Evolutionary conservation across 2,113 vertebrate genomes (phyloP).

Genomic region (Nettapus auritus): DNA sequence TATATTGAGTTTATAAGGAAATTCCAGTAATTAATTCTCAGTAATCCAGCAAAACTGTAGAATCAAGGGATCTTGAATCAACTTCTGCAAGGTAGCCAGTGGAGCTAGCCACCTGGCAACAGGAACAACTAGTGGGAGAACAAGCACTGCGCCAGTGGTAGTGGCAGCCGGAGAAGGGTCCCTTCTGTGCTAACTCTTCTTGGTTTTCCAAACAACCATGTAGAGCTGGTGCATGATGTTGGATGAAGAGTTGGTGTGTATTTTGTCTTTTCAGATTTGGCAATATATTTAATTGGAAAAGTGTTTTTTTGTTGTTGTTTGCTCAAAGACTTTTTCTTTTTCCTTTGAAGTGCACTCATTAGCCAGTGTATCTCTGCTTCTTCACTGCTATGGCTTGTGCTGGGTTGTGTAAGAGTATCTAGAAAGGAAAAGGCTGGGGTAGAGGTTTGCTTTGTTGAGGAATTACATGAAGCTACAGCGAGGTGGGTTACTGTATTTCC

Average conservation of each 20-base stretch:
- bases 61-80: background rate
- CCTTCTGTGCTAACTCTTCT: background rate
- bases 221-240: background rate
- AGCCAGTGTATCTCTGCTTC: background rate
- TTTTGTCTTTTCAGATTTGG: background rate
- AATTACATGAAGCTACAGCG: background rate
- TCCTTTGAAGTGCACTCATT: too few relatives aligned
- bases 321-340: background rate
- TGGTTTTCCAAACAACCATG: background rate
- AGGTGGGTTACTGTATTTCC: background rate
- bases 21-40: background rate
- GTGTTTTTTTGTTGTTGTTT: background rate
- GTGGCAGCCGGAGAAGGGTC: background rate
- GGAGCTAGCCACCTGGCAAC: background rate
- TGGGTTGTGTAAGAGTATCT: background rate
- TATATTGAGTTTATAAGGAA: background rate
- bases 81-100: background rate
- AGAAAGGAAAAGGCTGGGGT: background rate
- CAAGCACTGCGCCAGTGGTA: background rate
- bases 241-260: background rate
- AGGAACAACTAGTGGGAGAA: background rate
- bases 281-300: background rate
- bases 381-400: background rate
- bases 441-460: background rate
- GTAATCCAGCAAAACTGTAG: background rate